These are phyloP conservation scores for Phenacoccus solenopsis DNA, from an alignment of 1,140 invertebrate species.

Conservation along the genomic window DNA sequence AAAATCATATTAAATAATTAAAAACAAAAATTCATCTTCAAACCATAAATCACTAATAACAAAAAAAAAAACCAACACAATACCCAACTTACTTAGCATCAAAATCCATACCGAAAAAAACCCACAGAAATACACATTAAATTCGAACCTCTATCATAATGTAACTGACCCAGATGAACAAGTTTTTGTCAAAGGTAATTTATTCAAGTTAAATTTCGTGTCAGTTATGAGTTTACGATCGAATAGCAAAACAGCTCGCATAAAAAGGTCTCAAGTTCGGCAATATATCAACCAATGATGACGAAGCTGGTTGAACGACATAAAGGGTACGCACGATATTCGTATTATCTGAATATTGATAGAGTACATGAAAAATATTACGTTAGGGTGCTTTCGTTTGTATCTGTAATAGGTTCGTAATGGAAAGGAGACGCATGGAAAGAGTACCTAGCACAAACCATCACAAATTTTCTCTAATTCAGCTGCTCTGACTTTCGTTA, in stretches of 20 bases:
- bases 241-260: neutral
- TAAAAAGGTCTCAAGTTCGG: neutral
- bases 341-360: neutral
- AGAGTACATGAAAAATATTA: neutral
- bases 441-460: slow-evolving; percentile 9
- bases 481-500: neutral
- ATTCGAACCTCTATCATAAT: neutral
- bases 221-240: neutral
- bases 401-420: neutral
- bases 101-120: neutral
- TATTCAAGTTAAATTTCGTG: neutral
- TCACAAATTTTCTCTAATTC: slow-evolving; percentile 10
- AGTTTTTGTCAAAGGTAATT: neutral
- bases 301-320: neutral
- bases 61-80: no score
- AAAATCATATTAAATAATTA: no score
- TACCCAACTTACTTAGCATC: neutral
- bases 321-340: neutral
- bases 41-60: no score
- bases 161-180: slow-evolving; percentile 12
- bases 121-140: neutral
- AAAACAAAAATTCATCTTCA: no score
- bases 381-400: neutral
- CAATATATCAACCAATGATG: neutral
- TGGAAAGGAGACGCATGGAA: neutral